Percentiles rank a stretch among this genome's conserved stretches.
phyloP scores from a whole-genome alignment of 2,797 vertebrate genomes.

The Carcharodon carcharias region DNA sequence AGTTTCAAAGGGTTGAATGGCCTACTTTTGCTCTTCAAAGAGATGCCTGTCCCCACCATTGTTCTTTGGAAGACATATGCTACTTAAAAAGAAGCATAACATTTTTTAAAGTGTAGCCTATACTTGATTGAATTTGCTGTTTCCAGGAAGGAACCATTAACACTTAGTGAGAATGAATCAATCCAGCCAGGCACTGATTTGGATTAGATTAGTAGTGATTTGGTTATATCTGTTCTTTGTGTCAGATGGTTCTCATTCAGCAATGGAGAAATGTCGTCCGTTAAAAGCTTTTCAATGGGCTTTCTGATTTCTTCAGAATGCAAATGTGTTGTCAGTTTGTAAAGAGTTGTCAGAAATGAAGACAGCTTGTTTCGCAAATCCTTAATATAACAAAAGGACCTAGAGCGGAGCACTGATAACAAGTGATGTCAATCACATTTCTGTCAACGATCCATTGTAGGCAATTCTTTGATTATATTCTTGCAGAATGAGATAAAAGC shows the following conservation, averaged over 20 bases:
- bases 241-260: slow-evolving; percentile 11
- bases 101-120: neutral
- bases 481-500: slow-evolving; percentile 15
- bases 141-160: slow-evolving; percentile 28
- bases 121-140: neutral
- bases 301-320: slow-evolving; percentile 18
- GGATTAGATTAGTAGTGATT: slow-evolving; percentile 20
- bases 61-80: neutral
- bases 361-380: slow-evolving; percentile 25
- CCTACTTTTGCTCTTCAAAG: neutral
- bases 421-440: slow-evolving; percentile 32
- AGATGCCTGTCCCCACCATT: neutral
- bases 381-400: slow-evolving; percentile 18
- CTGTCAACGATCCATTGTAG: slow-evolving; percentile 8
- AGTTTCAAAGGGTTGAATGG: neutral
- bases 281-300: slow-evolving; percentile 14
- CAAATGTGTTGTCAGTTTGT: neutral
- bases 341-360: neutral
- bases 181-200: neutral
- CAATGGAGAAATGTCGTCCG: neutral
- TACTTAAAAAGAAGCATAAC: neutral
- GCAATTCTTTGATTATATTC: slow-evolving; percentile 23
- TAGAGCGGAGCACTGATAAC: neutral
- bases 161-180: slow-evolving; percentile 20
- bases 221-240: neutral